A percentile compares a stretch with the other conserved stretches of the same genome.
Conservation (phyloP, 2,113 vertebrate genomes). For the Chauna torquata region DNA sequence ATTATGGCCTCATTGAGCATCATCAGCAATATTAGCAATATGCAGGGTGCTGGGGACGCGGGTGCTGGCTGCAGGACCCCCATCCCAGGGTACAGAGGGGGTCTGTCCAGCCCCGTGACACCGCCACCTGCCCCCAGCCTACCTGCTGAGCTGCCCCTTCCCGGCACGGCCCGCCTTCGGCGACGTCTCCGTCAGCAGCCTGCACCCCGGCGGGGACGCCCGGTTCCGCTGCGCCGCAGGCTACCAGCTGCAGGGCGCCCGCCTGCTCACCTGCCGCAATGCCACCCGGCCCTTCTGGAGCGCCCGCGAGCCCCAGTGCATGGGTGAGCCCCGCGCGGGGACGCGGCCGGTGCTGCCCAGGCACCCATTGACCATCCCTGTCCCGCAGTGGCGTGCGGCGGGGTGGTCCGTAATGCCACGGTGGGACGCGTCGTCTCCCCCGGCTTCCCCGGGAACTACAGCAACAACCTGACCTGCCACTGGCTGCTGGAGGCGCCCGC, state of each 20-base stretch:
- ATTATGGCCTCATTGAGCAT: conserved; percentile 41
- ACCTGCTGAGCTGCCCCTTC: conserved; percentile 89
- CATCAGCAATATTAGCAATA: neutral
- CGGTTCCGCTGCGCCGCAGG: conserved; percentile 87
- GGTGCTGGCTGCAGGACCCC: neutral
- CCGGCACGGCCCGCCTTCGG: conserved; percentile 84
- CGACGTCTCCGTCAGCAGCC: conserved; percentile 89
- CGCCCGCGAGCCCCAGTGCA: conserved; percentile 83
- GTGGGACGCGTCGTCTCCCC: conserved; percentile 91
- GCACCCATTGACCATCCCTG: fast-evolving
- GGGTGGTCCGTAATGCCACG: conserved; percentile 89
- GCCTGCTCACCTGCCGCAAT: conserved; percentile 84
- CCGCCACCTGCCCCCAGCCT: conserved; percentile 70
- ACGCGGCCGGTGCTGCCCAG: fast-evolving
- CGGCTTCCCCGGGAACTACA: conserved; percentile 96
- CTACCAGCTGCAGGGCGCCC: conserved; percentile 86
- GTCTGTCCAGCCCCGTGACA: neutral
- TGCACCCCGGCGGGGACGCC: conserved; percentile 88
- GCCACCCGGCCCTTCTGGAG: conserved; percentile 93
- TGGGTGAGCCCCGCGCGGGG: conserved; percentile 64
- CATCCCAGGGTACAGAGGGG: neutral
- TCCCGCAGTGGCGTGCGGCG: conserved; percentile 87
- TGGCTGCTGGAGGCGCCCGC: conserved; percentile 92
- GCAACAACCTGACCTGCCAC: conserved; percentile 97
- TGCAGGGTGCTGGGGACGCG: neutral